phyloP scores from a whole-genome alignment of 2,888 invertebrate genomes.

The Melikaiella ostensackeni region DNA sequence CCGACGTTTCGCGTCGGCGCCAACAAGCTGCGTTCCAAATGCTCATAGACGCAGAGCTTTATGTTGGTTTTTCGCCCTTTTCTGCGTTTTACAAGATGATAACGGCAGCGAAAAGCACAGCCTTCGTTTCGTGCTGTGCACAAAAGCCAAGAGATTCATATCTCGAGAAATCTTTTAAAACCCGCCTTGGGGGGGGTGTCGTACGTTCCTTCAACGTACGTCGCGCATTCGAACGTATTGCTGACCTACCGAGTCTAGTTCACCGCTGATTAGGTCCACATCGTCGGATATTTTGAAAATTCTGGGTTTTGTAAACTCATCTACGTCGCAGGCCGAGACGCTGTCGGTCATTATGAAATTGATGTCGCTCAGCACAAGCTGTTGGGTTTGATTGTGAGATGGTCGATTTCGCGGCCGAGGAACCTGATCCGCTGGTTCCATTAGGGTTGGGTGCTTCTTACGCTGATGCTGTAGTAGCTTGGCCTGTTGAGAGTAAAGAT shows the following conservation, averaged over 20 bases:
- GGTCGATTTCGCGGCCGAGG: slow-evolving; percentile 73
- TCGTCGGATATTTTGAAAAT: slow-evolving; percentile 67
- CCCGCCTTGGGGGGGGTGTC: background rate
- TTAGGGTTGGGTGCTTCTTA: slow-evolving; percentile 80
- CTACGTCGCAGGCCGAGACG: slow-evolving; percentile 61
- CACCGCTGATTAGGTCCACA: slow-evolving; percentile 63
- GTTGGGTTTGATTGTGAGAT: slow-evolving; percentile 69
- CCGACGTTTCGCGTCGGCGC: slow-evolving; percentile 70
- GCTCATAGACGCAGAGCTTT: slow-evolving; percentile 50
- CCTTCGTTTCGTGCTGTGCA: slow-evolving; percentile 60
- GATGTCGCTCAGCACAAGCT: slow-evolving; percentile 63
- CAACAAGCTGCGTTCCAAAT: slow-evolving; percentile 70
- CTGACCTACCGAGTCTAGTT: slow-evolving; percentile 65
- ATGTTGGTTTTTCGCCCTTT: slow-evolving; percentile 45
- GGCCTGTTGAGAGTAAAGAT: slow-evolving; percentile 73
- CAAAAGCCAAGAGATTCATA: slow-evolving; percentile 75
- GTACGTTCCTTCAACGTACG: slow-evolving; percentile 70
- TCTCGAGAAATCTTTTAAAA: slow-evolving; percentile 62
- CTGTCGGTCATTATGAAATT: slow-evolving; percentile 67
- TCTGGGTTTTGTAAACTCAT: slow-evolving; percentile 67
- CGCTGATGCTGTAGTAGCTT: slow-evolving; percentile 85
- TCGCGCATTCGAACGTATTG: slow-evolving; percentile 74
- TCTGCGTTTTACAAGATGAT: slow-evolving; percentile 52
- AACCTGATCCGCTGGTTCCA: slow-evolving; percentile 75
- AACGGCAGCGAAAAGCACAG: slow-evolving; percentile 68